These are phyloP conservation scores for Pheosia tremula DNA, from an alignment of 2,888 invertebrate genomes.

Conservation along the genomic window DNA sequence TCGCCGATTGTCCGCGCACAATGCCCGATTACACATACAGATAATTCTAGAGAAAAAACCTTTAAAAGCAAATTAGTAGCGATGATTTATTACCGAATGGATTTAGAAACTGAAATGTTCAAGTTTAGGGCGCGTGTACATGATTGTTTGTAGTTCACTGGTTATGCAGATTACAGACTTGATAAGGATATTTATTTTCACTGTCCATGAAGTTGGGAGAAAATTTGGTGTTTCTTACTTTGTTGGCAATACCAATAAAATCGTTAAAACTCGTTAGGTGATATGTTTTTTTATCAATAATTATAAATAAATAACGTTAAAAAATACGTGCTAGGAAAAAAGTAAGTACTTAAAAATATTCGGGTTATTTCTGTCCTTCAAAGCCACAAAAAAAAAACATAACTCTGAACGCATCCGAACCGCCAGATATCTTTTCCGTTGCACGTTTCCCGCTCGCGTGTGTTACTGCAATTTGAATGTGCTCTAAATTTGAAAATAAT, in stretches of 20 bases:
- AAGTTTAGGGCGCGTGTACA: constrained; percentile 35
- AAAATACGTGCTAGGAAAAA: too few species aligned
- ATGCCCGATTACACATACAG: constrained; percentile 76
- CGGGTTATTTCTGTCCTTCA: too few species aligned
- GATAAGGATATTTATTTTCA: too few species aligned
- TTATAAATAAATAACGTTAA: too few species aligned
- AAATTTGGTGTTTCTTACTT: too few species aligned
- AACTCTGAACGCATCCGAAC: constrained; percentile 30
- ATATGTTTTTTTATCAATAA: too few species aligned
- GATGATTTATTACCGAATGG: constrained; percentile 77
- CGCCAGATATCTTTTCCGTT: constrained; percentile 68
- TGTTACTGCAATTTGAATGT: constrained; percentile 79
- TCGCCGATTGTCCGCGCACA: constrained; percentile 69
- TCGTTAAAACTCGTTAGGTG: too few species aligned
- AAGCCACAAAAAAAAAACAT: neutral
- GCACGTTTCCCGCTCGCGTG: constrained; percentile 78
- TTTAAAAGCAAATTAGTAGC: constrained; percentile 84
- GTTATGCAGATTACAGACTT: neutral
- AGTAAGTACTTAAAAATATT: too few species aligned
- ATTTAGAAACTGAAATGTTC: constrained; percentile 70
- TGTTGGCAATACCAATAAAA: too few species aligned
- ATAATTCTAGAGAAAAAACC: constrained; percentile 73
- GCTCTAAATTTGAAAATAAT: constrained; percentile 84
- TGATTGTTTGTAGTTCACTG: neutral
- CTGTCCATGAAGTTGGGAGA: too few species aligned